These are phyloP conservation scores for Sanderia malayensis DNA, from an alignment of 30 jellyfish, hydroid and myxozoan genomes.

Conservation along the genomic window DNA sequence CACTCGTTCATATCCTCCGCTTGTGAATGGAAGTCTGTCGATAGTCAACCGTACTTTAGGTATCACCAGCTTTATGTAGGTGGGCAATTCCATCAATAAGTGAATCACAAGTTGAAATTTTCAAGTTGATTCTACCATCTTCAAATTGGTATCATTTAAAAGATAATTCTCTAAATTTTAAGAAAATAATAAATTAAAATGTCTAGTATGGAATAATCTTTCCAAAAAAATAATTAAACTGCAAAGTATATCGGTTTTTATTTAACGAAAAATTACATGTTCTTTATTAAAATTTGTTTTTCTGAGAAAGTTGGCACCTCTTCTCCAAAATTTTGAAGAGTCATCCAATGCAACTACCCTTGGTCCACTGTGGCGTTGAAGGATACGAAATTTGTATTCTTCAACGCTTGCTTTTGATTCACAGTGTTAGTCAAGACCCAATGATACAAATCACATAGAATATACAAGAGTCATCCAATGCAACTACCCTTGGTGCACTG, in stretches of 20 bases:
- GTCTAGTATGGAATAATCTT: background rate
- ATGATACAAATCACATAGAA: too few species aligned
- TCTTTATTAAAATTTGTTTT: background rate
- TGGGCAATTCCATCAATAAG: conserved; percentile 3
- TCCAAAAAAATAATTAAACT: background rate
- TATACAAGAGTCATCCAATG: too few species aligned
- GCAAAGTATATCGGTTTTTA: background rate
- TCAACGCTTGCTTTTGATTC: too few species aligned
- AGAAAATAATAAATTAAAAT: background rate
- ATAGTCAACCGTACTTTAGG: background rate
- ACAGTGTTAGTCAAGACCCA: too few species aligned
- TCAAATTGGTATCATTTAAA: background rate
- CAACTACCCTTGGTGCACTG: too few species aligned
- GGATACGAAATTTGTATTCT: too few species aligned
- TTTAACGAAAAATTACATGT: background rate
- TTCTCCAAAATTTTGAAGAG: background rate
- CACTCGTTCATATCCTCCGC: conserved; percentile 25
- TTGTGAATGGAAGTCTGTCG: conserved; percentile 9
- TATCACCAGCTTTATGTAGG: background rate
- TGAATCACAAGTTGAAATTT: background rate
- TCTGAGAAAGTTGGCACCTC: conserved; percentile 1
- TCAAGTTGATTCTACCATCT: background rate
- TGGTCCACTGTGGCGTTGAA: too few species aligned
- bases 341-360: too few species aligned
- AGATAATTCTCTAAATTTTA: background rate